These are phyloP conservation scores for Spongia lamella DNA, from an alignment of 37 sponge, comb jelly and placozoan species.

Conservation along the genomic window DNA sequence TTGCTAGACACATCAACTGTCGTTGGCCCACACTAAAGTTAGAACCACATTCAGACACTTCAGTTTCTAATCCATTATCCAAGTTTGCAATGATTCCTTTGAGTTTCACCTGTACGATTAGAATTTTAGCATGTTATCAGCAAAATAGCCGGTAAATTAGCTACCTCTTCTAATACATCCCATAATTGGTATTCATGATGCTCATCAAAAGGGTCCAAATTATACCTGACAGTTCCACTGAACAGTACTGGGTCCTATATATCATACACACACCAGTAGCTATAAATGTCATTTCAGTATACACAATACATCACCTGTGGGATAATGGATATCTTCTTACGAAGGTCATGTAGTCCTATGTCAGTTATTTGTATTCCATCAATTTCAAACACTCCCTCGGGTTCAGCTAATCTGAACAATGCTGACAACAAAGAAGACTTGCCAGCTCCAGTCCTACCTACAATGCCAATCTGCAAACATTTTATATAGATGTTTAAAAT, in stretches of 20 bases:
- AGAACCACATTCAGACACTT: conserved; percentile 62
- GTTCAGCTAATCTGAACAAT: conserved; percentile 87
- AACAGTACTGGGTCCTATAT: conserved; percentile 89
- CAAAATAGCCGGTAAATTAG: background rate
- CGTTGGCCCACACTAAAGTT: conserved; percentile 80
- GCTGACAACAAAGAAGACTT: conserved; percentile 84
- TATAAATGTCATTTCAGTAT: too few species aligned
- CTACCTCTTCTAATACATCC: conserved; percentile 75
- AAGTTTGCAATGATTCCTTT: conserved; percentile 53
- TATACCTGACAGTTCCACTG: conserved; percentile 84
- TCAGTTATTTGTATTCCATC: conserved; percentile 73
- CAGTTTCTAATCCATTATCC: conserved; percentile 53
- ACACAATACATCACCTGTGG: conserved; percentile 61
- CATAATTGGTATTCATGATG: conserved; percentile 72
- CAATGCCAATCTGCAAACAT: conserved; percentile 81
- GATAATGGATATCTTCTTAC: conserved; percentile 83
- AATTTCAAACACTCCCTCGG: conserved; percentile 69
- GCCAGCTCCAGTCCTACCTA: conserved; percentile 94
- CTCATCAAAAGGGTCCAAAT: conserved; percentile 87
- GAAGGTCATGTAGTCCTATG: conserved; percentile 78
- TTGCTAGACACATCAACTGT: conserved; percentile 74
- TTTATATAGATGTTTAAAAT: too few species aligned
- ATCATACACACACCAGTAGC: background rate
- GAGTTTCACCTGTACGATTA: conserved; percentile 54
- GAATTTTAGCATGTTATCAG: background rate